Evolutionary conservation across 2,888 invertebrate species (phyloP), one percentile per base, ranked within the genome.

Genomic region (Girardia tigrina): DNA sequence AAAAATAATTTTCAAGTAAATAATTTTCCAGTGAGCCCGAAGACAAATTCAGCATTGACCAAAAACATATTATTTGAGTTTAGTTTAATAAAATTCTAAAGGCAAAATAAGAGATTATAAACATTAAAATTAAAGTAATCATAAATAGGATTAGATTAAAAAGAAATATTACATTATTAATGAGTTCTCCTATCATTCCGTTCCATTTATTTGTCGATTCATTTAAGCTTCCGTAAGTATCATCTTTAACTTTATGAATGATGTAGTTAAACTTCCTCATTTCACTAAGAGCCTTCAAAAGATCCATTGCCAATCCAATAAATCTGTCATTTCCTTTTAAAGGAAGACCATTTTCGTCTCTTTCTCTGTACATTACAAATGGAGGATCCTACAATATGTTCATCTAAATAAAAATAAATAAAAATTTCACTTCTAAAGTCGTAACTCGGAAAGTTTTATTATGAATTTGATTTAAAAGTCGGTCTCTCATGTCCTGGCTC

Each of bases 131-230:
- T 12, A 36, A 12, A 36, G 16, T 36, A 36, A 36, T 36, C 8
- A 36, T 36, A 36, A 36, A 12, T 14, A n/a, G 12, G n/a, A 70
- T 70, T 26, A 14, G 27, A 26, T 16, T 14, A 12, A 16, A 56
- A 14, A 14, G 42, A 42, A 27, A 1, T 16, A 29, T 75, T 12
- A 77, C 77, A 42, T 77, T 70, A 27, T 42, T 29, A 56, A 42
- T 84, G 79, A 78, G 83, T 82, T 16, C 83, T 82, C 71, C 83
- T 81, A 82, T 84, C 81, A 77, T 81, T 82, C 81, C 86, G 81
- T 83, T 82, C 82, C 76, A 78, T 77, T 8, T 81, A 23, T 29
- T 26, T 16, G 29, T 56, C 2, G 42, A n/a, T 28, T 76, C 75
- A 29, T 81, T 81, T 29, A 77, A 72, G 26, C 79, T 78, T 2